A percentile compares a stretch with the other conserved stretches of the same genome.
These are phyloP conservation scores for Colossoma macropomum DNA, from an alignment of 2,113 vertebrate species.

Conservation along the genomic window DNA sequence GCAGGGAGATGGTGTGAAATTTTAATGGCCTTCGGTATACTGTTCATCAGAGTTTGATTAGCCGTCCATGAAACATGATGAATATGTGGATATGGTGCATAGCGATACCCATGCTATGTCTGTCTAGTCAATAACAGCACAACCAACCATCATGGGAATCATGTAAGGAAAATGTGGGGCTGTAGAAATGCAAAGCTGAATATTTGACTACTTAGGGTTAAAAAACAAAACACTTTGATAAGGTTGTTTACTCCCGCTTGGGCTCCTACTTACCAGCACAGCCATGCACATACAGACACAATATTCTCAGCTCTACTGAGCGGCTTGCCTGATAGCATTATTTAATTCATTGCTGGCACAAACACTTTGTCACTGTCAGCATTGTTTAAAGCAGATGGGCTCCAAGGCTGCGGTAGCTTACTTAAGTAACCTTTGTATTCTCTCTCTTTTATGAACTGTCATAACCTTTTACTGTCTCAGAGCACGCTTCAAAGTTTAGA, in stretches of 20 bases:
- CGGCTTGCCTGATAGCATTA: conserved; percentile 1
- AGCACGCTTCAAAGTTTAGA: background rate
- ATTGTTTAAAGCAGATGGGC: conserved; percentile 15
- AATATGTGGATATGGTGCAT: background rate
- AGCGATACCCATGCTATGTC: background rate
- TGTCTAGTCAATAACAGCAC: background rate
- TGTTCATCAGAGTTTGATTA: background rate
- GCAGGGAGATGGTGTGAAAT: conserved; percentile 5
- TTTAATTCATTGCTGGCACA: conserved; percentile 17
- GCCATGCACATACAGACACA: background rate
- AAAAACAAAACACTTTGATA: background rate
- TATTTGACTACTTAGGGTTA: background rate
- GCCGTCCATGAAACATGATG: background rate
- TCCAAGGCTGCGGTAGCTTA: conserved; percentile 2
- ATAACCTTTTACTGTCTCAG: conserved; percentile 11
- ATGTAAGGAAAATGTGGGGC: background rate
- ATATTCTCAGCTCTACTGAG: background rate
- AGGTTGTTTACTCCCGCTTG: conserved; percentile 16
- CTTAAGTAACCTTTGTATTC: conserved; percentile 19
- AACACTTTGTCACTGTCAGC: conserved; percentile 9
- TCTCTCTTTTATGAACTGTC: conserved; percentile 21
- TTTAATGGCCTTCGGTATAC: background rate
- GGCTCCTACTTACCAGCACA: conserved; percentile 4
- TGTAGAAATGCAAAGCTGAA: background rate
- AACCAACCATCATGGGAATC: background rate